Conservation (phyloP, 1,140 invertebrate species). For the Monomorium pharaonis region DNA sequence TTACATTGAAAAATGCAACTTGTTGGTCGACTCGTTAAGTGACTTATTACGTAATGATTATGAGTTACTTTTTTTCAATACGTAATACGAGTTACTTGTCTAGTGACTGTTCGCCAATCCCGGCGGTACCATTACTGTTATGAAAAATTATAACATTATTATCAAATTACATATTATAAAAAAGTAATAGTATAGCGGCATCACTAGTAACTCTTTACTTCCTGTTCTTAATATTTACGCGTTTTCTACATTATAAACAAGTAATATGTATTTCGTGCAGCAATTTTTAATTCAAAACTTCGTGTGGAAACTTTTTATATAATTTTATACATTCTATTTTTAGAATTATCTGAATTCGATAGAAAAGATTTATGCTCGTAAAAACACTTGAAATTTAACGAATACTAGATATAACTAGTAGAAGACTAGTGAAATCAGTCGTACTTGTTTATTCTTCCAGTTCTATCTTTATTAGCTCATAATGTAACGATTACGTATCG, state of each 20-base stretch:
- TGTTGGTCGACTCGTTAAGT: too few relatives aligned
- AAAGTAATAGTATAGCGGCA: too few relatives aligned
- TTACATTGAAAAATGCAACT: too few relatives aligned
- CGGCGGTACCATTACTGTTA: too few relatives aligned
- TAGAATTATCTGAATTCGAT: background rate
- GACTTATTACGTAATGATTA: too few relatives aligned
- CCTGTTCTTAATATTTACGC: background rate
- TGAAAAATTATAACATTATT: too few relatives aligned
- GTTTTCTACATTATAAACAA: background rate
- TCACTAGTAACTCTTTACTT: too few relatives aligned
- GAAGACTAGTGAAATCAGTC: background rate
- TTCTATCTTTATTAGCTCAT: background rate
- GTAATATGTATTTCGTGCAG: background rate
- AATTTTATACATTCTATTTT: background rate
- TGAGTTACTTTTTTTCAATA: too few relatives aligned
- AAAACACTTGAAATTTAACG: background rate
- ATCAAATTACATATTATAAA: too few relatives aligned
- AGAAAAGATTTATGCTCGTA: background rate
- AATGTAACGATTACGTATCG: background rate
- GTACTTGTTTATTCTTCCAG: background rate
- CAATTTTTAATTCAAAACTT: background rate
- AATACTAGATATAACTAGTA: background rate
- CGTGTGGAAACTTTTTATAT: background rate
- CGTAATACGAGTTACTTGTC: too few relatives aligned
- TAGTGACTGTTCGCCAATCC: too few relatives aligned